Evolutionary conservation across 2,888 invertebrate species (phyloP).

Genomic region (Serripes groenlandicus): DNA sequence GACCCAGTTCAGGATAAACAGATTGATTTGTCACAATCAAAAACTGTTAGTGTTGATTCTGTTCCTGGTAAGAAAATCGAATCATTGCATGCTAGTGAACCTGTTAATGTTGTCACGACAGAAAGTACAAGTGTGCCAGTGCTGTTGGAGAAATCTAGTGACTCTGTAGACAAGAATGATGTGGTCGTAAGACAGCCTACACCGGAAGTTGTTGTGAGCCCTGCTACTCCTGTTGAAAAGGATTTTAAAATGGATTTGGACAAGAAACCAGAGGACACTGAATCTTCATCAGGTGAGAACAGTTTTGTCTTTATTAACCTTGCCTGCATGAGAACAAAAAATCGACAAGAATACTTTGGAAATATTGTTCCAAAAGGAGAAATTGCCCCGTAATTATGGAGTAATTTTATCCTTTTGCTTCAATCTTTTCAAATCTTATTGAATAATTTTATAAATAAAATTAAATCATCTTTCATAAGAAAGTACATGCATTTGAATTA

Average conservation of each 20-base stretch:
- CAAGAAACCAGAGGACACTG: constrained; percentile 21
- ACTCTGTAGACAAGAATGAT: background rate
- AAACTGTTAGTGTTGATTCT: background rate
- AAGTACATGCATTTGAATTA: too few relatives aligned
- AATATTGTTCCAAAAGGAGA: too few relatives aligned
- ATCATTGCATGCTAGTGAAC: background rate
- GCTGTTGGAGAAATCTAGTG: too few relatives aligned
- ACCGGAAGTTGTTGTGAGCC: constrained; percentile 62
- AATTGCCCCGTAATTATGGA: too few relatives aligned
- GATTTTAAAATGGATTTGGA: constrained; percentile 53
- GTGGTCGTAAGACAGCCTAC: constrained; percentile 16
- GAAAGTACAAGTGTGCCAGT: background rate
- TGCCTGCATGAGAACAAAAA: too few relatives aligned
- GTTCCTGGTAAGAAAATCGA: constrained; percentile 4
- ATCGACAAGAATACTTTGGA: too few relatives aligned
- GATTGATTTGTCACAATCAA: background rate
- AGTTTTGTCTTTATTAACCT: background rate
- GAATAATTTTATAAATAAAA: too few relatives aligned
- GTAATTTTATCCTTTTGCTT: too few relatives aligned
- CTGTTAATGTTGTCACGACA: background rate
- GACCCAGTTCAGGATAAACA: background rate
- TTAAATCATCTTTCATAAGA: too few relatives aligned
- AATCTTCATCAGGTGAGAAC: background rate
- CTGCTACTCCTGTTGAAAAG: constrained; percentile 65
- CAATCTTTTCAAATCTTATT: too few relatives aligned